Conservation (phyloP, 2,888 invertebrate genomes). For the Meiosimyza decipiens region DNA sequence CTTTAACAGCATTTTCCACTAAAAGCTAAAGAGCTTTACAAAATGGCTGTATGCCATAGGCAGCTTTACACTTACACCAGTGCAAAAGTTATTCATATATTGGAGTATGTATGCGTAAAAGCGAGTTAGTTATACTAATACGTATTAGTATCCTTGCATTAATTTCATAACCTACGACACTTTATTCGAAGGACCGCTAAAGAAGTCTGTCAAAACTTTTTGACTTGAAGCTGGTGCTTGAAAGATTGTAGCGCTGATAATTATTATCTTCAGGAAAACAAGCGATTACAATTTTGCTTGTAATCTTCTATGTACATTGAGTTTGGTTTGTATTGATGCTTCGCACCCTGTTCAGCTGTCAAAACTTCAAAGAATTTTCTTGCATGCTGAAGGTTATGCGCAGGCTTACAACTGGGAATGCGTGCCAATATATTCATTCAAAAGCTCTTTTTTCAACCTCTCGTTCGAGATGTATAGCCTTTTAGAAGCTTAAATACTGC, state of each 20-base stretch:
- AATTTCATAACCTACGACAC: conserved; percentile 33
- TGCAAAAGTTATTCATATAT: neutral
- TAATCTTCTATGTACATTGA: too few relatives aligned
- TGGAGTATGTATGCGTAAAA: neutral
- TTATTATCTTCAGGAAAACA: too few relatives aligned
- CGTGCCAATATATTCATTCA: conserved; percentile 28
- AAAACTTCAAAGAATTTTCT: neutral
- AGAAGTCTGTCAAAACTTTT: too few relatives aligned
- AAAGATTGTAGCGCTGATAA: too few relatives aligned
- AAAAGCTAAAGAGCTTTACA: conserved; percentile 27
- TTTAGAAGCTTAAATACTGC: conserved; percentile 13
- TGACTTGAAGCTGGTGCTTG: too few relatives aligned
- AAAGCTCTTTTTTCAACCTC: conserved; percentile 20
- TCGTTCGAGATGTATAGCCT: neutral
- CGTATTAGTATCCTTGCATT: neutral
- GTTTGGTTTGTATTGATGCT: neutral
- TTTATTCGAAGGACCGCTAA: too few relatives aligned
- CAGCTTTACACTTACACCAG: conserved; percentile 27
- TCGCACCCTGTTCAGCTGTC: conserved; percentile 20
- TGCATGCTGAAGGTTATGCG: neutral
- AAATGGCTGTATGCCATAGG: conserved; percentile 20
- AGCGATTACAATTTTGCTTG: too few relatives aligned
- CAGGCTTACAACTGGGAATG: conserved; percentile 30
- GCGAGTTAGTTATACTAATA: neutral
- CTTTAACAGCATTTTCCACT: conserved; percentile 16